Evolutionary conservation across 92 coral and sea anemone species (phyloP).

Genomic region (Parazoanthus darwini): DNA sequence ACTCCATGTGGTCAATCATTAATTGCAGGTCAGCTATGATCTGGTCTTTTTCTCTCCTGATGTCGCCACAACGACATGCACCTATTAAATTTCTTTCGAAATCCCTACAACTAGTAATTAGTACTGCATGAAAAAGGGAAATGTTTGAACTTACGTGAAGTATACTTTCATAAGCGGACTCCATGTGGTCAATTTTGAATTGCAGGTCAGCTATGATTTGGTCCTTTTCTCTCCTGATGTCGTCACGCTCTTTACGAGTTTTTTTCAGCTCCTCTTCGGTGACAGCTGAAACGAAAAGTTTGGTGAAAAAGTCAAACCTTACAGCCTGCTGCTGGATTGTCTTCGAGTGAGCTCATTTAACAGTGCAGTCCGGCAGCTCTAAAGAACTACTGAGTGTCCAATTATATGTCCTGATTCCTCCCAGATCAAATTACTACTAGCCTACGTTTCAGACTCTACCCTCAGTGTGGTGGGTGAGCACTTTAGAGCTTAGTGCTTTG

Average conservation of each 20-base stretch:
- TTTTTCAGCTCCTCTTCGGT: conserved; percentile 85
- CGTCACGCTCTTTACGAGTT: conserved; percentile 93
- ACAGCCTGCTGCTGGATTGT: not conserved
- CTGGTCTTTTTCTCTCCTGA: conserved; percentile 50
- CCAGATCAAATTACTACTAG: too few relatives aligned
- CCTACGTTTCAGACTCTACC: too few relatives aligned
- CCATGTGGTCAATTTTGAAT: conserved; percentile 97
- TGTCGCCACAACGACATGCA: too few relatives aligned
- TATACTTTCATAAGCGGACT: conserved; percentile 95
- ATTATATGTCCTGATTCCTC: too few relatives aligned
- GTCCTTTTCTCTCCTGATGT: conserved; percentile 90
- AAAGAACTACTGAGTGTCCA: too few relatives aligned
- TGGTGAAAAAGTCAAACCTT: not conserved
- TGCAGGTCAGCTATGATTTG: conserved; percentile 92
- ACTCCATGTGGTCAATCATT: conserved; percentile 96
- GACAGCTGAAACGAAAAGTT: conserved; percentile 55
- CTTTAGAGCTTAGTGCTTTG: too few relatives aligned
- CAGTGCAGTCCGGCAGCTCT: too few relatives aligned
- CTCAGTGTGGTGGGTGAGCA: too few relatives aligned
- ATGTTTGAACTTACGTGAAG: conserved; percentile 78
- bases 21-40: conserved; percentile 93
- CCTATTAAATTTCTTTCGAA: too few relatives aligned
- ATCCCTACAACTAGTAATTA: too few relatives aligned
- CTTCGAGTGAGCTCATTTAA: not conserved
- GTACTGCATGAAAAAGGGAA: not conserved